Percentiles rank a stretch among this genome's conserved stretches.
Conservation (phyloP, 2,888 invertebrate genomes). For the Yponomeuta malinellus region DNA sequence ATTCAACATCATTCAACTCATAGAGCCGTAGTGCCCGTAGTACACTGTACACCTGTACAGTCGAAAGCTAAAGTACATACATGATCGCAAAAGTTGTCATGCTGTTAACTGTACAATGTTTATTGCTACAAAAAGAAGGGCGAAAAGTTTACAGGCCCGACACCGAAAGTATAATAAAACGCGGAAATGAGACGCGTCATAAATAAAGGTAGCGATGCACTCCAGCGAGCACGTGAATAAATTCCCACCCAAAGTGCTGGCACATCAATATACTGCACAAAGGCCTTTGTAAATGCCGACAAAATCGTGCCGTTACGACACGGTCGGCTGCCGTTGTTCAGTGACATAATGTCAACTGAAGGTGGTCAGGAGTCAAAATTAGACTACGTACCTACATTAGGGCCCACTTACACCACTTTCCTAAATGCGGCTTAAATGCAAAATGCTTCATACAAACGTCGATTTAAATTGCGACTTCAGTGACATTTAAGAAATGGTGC, state of each 20-base stretch:
- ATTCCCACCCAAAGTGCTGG: slow-evolving; percentile 25
- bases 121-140: too few relatives aligned
- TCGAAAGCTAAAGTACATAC: too few relatives aligned
- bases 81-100: too few relatives aligned
- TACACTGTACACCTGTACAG: too few relatives aligned
- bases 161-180: not conserved
- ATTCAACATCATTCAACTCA: too few relatives aligned
- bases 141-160: not conserved
- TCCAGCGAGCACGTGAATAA: slow-evolving; percentile 30
- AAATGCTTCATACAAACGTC: too few relatives aligned
- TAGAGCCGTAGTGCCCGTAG: too few relatives aligned
- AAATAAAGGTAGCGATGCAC: slow-evolving; percentile 31
- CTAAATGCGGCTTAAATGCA: too few relatives aligned
- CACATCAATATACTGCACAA: slow-evolving; percentile 24
- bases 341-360: not conserved
- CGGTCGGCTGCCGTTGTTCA: slow-evolving; percentile 17
- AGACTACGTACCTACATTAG: not conserved
- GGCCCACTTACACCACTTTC: too few relatives aligned
- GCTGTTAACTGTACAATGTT: too few relatives aligned
- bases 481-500: too few relatives aligned
- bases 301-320: slow-evolving; percentile 21
- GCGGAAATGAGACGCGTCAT: slow-evolving; percentile 30
- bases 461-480: too few relatives aligned
- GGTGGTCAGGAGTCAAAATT: not conserved
- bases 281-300: slow-evolving; percentile 18